Evolutionary conservation across 2,113 vertebrate genomes (phyloP).

Genomic region (Choloepus hoffmanni): DNA sequence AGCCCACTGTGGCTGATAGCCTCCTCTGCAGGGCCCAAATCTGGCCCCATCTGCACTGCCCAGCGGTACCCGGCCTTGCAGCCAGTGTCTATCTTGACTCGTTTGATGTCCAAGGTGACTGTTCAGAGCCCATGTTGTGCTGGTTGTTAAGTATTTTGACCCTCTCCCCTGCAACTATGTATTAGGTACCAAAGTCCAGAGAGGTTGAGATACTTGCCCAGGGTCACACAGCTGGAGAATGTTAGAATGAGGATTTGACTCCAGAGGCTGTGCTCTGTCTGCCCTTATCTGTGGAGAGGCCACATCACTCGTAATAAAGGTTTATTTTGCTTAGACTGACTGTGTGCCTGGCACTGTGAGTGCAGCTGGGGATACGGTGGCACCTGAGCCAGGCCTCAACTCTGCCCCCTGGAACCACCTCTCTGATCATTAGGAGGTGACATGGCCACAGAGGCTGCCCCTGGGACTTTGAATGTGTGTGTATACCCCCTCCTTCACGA

Average conservation of each 20-base stretch:
- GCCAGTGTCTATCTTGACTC: neutral
- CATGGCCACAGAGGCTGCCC: neutral
- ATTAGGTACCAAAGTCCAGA: neutral
- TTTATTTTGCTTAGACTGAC: neutral
- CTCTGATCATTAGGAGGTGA: neutral
- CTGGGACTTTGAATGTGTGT: neutral
- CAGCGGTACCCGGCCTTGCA: fast-evolving
- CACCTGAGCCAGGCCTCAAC: neutral
- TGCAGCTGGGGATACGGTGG: neutral
- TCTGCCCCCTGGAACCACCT: neutral
- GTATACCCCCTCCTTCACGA: neutral
- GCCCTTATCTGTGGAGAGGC: neutral
- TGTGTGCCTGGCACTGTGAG: neutral
- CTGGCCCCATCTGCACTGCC: neutral
- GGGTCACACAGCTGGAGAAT: neutral
- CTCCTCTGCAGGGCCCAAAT: neutral
- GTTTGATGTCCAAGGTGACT: neutral
- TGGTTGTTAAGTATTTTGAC: neutral
- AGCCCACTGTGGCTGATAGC: too few species aligned
- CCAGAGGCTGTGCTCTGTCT: neutral
- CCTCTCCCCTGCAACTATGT: neutral
- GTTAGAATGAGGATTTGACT: neutral
- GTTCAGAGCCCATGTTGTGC: neutral
- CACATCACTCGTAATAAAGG: neutral
- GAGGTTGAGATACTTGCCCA: neutral